Evolutionary conservation across 2,888 invertebrate genomes (phyloP).

Genomic region (Polia nebulosa): DNA sequence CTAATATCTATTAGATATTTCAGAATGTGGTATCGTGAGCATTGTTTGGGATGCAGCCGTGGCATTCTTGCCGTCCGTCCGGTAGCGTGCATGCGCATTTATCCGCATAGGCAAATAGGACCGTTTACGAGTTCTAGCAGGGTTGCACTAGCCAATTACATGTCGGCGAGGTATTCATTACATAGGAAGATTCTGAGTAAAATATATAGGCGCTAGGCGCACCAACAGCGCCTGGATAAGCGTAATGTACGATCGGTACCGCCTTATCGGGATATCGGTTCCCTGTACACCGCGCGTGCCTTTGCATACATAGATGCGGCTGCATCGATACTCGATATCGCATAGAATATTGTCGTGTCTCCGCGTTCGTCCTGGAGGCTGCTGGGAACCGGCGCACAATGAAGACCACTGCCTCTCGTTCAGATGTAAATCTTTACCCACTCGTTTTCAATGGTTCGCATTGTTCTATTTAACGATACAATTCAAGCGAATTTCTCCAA

Average conservation of each 20-base stretch:
- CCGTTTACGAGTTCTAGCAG: slow-evolving; percentile 76
- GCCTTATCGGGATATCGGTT: slow-evolving; percentile 83
- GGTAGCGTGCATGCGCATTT: slow-evolving; percentile 63
- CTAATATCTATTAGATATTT: slow-evolving; percentile 56
- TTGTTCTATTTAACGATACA: slow-evolving; percentile 82
- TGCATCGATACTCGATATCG: slow-evolving; percentile 79
- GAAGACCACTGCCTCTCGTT: slow-evolving; percentile 77
- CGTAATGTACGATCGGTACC: slow-evolving; percentile 83
- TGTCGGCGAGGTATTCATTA: slow-evolving; percentile 84
- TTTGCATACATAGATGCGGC: slow-evolving; percentile 80
- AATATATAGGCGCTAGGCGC: slow-evolving; percentile 80
- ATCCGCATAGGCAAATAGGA: slow-evolving; percentile 65
- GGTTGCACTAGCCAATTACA: slow-evolving; percentile 80
- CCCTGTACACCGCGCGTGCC: slow-evolving; percentile 83
- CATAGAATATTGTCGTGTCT: slow-evolving; percentile 79
- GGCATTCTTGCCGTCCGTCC: slow-evolving; percentile 63
- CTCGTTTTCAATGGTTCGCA: slow-evolving; percentile 80
- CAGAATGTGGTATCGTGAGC: slow-evolving; percentile 65
- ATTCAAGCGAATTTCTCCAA: slow-evolving; percentile 78
- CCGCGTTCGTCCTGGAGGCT: slow-evolving; percentile 72
- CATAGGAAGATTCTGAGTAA: slow-evolving; percentile 76
- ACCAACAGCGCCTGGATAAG: slow-evolving; percentile 79
- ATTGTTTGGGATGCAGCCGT: slow-evolving; percentile 67
- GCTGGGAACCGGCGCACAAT: slow-evolving; percentile 74
- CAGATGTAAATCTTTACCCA: slow-evolving; percentile 81